Conservation (phyloP, 2,113 vertebrate genomes). For the Calidris pugnax region DNA sequence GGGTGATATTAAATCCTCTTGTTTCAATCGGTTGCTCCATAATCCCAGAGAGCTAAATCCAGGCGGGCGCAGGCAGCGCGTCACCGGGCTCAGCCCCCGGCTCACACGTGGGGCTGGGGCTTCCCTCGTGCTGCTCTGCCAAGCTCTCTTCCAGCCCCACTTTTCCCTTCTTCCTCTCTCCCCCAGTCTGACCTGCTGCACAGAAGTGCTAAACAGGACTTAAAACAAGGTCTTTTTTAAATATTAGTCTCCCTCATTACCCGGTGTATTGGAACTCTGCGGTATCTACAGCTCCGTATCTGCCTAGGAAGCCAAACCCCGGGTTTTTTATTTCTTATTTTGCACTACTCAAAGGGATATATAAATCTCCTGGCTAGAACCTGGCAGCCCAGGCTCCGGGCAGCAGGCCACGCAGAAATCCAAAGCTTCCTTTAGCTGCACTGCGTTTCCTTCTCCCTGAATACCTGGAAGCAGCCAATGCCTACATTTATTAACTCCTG, state of each 20-base stretch:
- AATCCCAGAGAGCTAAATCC: background rate
- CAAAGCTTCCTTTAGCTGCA: conserved; percentile 47
- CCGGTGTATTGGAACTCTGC: fast-evolving
- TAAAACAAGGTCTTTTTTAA: background rate
- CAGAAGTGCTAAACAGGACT: background rate
- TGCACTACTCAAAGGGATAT: background rate
- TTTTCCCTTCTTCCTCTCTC: background rate
- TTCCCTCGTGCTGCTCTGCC: background rate
- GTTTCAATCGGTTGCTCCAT: background rate
- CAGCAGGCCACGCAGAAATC: conserved; percentile 40
- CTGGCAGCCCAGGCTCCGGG: conserved; percentile 37
- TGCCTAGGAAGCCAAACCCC: background rate
- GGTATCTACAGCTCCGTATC: background rate
- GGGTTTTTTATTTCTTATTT: background rate
- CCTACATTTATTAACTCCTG: conserved; percentile 13
- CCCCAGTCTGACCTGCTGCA: background rate
- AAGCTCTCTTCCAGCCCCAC: fast-evolving
- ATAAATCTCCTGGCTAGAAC: background rate
- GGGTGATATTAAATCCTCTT: background rate
- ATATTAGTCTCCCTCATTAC: background rate
- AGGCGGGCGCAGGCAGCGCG: background rate
- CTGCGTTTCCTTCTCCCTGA: background rate
- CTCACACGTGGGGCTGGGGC: background rate
- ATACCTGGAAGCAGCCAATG: conserved; percentile 32
- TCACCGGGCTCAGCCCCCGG: background rate